These are phyloP conservation scores for fruit fly (Drosophila melanogaster) DNA, from an alignment of 1,140 invertebrate genomes.

Conservation along the genomic window DNA sequence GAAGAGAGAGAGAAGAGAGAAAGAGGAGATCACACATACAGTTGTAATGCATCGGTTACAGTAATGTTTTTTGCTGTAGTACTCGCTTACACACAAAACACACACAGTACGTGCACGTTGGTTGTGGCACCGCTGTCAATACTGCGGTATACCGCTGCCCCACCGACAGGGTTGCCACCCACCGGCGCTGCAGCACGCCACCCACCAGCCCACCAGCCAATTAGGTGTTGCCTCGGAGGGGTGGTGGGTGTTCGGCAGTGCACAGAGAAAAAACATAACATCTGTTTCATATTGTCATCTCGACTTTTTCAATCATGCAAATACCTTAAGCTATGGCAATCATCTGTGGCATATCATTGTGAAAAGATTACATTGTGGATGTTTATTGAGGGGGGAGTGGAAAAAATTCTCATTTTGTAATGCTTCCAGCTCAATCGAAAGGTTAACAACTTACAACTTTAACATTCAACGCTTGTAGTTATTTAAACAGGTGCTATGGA, in stretches of 20 bases:
- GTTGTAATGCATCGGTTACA: conserved; percentile 81
- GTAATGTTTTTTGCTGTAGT: conserved; percentile 71
- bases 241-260: conserved; percentile 21
- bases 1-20: conserved; percentile 81
- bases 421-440: too few species aligned
- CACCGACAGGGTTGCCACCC: conserved; percentile 49
- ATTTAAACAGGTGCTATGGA: too few species aligned
- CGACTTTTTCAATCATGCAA: conserved; percentile 27
- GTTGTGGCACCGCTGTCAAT: conserved; percentile 47
- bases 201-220: conserved; percentile 15
- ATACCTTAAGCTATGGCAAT: conserved; percentile 1
- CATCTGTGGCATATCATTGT: conserved; percentile 16
- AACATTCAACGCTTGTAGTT: too few species aligned
- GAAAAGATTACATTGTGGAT: neutral
- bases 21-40: conserved; percentile 83
- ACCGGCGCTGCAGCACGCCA: conserved; percentile 21
- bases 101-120: conserved; percentile 71
- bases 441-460: too few species aligned
- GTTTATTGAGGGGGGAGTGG: neutral
- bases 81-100: conserved; percentile 75
- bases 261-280: conserved; percentile 39
- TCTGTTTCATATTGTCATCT: conserved; percentile 33
- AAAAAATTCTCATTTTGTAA: too few species aligned
- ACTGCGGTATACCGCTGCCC: conserved; percentile 31
- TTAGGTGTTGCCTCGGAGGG: neutral